Evolutionary conservation across 2,113 vertebrate genomes (phyloP), one percentile per base, ranked within the genome.

Genomic region (Furnarius figulus): DNA sequence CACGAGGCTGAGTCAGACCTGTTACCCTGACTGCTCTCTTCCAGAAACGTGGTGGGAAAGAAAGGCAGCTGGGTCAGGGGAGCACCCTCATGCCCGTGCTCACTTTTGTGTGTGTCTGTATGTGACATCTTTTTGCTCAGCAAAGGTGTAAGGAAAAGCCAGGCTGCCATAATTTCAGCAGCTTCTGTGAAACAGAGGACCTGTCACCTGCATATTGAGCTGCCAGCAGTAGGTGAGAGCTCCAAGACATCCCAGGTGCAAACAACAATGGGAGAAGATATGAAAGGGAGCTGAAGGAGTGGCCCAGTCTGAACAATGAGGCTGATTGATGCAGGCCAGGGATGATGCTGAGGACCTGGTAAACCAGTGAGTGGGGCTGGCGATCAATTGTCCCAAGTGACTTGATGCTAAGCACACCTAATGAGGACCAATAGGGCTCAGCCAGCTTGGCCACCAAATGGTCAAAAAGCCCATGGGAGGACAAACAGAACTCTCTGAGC

Each of bases 81-180:
- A 67, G 14, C 0, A 0, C 56, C 39, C 53, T 21, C 19, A 6
- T 7, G 44, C 23, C 4, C 0, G 11, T 0, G 1, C 8, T 74
- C 0, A 0, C 6, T 73, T 63, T 13, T 31, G 25, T 39, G 8
- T 58, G n/a, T 59, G 59, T 62, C 80, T 1, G 2, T 8, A 20
- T 21, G 11, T n/a, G 23, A 50, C 25, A n/a, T 24, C 37, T 55
- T 37, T 46, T 58, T 81, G 75, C 39, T 71, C 65, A 50, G 9
- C 52, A 35, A 42, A 77, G 46, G 33, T 23, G 46, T 39, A 20
- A 90, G 82, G 52, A 71, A 77, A 86, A 88, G n/a, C 50, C 42
- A 22, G 0, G 0, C 24, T 65, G 74, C 19, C 71, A 1, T 14
- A 18, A 56, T 77, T 78, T n/a, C 61, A 72, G 52, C 68, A 92